Conservation (phyloP, 2,797 vertebrate species). For the Squalus acanthias region DNA sequence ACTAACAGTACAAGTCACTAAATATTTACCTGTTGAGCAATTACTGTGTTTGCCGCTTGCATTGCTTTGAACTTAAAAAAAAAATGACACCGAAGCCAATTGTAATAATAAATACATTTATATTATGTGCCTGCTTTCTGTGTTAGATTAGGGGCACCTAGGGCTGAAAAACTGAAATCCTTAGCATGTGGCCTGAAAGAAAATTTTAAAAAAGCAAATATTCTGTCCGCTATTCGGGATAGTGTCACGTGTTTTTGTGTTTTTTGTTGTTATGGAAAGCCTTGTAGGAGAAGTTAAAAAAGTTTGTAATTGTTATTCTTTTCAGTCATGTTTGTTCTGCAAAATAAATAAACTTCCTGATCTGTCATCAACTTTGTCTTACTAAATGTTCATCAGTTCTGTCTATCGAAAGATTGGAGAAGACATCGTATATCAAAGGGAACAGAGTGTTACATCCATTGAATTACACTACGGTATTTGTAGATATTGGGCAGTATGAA, state of each 20-base stretch:
- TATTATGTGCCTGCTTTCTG: background rate
- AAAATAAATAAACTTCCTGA: no score
- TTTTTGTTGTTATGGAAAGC: background rate
- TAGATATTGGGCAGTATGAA: no score
- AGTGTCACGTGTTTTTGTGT: background rate
- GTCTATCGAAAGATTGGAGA: no score
- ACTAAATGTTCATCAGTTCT: no score
- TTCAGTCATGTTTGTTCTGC: background rate
- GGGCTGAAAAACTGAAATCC: background rate
- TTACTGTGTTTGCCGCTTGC: background rate
- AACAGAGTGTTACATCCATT: no score
- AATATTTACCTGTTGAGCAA: background rate
- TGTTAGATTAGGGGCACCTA: background rate
- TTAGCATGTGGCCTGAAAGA: background rate
- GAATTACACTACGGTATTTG: no score
- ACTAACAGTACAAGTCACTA: background rate
- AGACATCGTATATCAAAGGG: no score
- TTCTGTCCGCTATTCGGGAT: background rate
- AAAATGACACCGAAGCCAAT: background rate
- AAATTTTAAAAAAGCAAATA: background rate
- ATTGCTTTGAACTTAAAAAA: background rate
- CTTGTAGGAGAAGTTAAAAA: background rate
- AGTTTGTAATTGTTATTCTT: background rate
- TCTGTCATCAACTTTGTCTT: no score
- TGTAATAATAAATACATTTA: background rate